Percentiles rank a stretch among this genome's conserved stretches.
Conservation (phyloP, 2,113 vertebrate genomes). For the Physeter macrocephalus region DNA sequence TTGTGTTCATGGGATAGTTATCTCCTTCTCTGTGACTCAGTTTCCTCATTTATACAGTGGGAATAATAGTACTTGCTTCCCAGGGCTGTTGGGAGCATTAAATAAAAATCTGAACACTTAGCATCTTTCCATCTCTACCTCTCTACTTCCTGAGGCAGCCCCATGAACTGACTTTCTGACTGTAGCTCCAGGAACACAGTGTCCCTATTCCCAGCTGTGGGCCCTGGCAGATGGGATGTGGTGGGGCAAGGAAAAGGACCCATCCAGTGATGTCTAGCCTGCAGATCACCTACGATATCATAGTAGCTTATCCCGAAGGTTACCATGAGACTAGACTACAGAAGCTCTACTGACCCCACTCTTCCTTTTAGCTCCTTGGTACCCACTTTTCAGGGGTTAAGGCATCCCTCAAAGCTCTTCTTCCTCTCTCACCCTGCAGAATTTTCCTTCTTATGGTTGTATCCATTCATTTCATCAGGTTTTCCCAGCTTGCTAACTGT, state of each 20-base stretch:
- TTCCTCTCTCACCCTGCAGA: neutral
- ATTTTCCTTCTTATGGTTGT: neutral
- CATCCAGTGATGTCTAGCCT: neutral
- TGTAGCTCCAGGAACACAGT: neutral
- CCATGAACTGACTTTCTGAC: neutral
- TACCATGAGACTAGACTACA: neutral
- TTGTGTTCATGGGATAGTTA: neutral
- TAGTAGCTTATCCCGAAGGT: neutral
- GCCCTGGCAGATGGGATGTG: rapidly evolving
- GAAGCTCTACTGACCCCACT: neutral
- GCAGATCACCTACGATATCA: neutral
- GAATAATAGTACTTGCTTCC: neutral
- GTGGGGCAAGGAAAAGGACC: too few species aligned
- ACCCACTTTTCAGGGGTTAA: neutral
- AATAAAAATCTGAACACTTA: neutral
- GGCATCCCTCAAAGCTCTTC: neutral
- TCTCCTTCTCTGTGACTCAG: neutral
- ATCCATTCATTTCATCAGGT: neutral
- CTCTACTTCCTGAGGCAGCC: neutral
- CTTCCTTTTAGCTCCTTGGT: neutral
- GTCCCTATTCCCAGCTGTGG: neutral
- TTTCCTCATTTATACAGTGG: neutral
- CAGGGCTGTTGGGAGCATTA: neutral
- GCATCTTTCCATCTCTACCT: neutral
- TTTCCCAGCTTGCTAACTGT: neutral